Percentiles rank a stretch among this genome's conserved stretches.
phyloP scores from a whole-genome alignment of 2,797 vertebrate genomes.

The Phrynocephalus guinanensis region DNA sequence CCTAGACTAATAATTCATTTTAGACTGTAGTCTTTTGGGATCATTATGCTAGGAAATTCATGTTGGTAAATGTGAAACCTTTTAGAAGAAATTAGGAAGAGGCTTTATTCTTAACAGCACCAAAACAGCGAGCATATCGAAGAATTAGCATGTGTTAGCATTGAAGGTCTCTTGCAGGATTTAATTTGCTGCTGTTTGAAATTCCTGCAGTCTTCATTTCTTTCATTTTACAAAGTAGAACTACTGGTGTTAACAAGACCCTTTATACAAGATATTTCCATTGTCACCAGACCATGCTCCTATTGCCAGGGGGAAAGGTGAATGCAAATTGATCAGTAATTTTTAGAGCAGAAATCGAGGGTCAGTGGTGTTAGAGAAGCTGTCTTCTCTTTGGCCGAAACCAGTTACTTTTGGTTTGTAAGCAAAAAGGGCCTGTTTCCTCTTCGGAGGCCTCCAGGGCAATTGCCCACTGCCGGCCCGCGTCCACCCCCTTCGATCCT shows the following conservation, averaged over 20 bases:
- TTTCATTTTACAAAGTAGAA: not conserved
- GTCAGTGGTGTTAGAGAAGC: no score
- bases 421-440: no score
- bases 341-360: no score
- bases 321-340: no score
- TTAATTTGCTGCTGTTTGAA: not conserved
- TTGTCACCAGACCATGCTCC: no score
- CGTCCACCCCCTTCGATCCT: no score
- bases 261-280: no score
- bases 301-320: no score
- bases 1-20: not conserved
- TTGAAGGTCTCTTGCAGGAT: not conserved
- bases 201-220: not conserved
- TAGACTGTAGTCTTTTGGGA: not conserved
- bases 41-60: not conserved
- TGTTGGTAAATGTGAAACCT: not conserved
- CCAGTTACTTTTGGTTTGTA: no score
- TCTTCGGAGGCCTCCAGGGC: no score
- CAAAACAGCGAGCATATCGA: not conserved
- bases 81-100: not conserved
- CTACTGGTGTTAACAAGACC: not conserved
- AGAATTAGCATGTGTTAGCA: not conserved
- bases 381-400: no score
- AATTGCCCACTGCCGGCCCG: no score
- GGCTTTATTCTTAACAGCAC: not conserved